These are phyloP conservation scores for Arrhamphus sclerolepis DNA, from an alignment of 2,797 vertebrate genomes.

Conservation along the genomic window DNA sequence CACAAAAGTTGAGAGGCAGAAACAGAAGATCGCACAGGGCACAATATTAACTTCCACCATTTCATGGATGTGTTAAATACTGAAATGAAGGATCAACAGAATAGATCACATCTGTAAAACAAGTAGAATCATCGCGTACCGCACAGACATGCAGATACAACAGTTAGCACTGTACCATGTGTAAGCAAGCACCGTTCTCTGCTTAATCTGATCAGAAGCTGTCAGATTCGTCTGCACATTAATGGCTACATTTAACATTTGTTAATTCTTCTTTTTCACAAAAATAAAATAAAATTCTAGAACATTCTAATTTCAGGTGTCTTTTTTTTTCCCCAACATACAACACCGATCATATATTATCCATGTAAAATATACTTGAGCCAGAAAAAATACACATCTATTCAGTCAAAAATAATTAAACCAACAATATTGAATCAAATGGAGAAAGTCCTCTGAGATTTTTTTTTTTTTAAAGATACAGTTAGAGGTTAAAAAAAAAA, in stretches of 20 bases:
- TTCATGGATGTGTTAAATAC: slow-evolving; percentile 39
- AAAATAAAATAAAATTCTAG: slow-evolving; percentile 78
- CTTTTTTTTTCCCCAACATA: slow-evolving; percentile 43
- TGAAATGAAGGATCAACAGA: slow-evolving; percentile 43
- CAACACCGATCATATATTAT: slow-evolving; percentile 70
- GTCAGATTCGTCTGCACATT: slow-evolving; percentile 27
- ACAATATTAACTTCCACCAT: slow-evolving; percentile 8
- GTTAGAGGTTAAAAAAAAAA: slow-evolving; percentile 6
- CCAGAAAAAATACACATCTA: slow-evolving; percentile 76
- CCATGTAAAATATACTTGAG: slow-evolving; percentile 76
- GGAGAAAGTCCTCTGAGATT: slow-evolving; percentile 51
- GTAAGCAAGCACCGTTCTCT: slow-evolving; percentile 23
- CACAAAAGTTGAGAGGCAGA: slow-evolving; percentile 34
- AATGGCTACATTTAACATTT: slow-evolving; percentile 39
- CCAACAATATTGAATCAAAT: slow-evolving; percentile 49
- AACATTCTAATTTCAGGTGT: slow-evolving; percentile 71
- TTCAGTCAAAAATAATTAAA: slow-evolving; percentile 70
- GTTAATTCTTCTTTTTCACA: slow-evolving; percentile 45
- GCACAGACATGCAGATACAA: slow-evolving; percentile 47
- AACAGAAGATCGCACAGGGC: background rate
- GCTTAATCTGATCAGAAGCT: slow-evolving; percentile 17
- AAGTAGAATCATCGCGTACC: slow-evolving; percentile 7
- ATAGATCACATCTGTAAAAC: slow-evolving; percentile 8
- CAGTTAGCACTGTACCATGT: slow-evolving; percentile 20
- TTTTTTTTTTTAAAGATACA: slow-evolving; percentile 13